Evolutionary conservation across 2,797 vertebrate genomes (phyloP).

Genomic region (Micrastur ruficollis): DNA sequence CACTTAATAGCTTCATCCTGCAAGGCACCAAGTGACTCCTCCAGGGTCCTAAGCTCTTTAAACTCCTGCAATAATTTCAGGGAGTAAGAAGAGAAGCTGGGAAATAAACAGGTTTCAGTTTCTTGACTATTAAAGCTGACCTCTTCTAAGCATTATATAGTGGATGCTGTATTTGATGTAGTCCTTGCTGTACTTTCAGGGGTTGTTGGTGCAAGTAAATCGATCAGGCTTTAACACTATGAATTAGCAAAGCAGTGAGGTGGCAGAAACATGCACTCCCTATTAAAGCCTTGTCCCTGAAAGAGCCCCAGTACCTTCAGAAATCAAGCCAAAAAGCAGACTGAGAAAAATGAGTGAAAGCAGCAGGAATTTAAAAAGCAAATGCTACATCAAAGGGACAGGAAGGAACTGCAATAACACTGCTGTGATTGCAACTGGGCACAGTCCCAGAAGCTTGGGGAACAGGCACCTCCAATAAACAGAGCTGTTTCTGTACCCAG

Average conservation of each 20-base stretch:
- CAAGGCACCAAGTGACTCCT: not conserved
- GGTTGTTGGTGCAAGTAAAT: not conserved
- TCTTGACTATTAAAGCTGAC: not conserved
- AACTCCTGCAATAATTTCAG: not conserved
- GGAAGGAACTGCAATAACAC: slow-evolving; percentile 66
- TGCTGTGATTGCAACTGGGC: slow-evolving; percentile 72
- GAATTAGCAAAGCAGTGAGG: not conserved
- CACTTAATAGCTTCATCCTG: not conserved
- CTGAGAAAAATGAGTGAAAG: slow-evolving; percentile 49
- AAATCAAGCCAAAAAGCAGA: slow-evolving; percentile 45
- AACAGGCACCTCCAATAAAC: slow-evolving; percentile 54
- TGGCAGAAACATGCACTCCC: not conserved
- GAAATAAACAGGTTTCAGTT: not conserved
- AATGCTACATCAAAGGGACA: slow-evolving; percentile 66
- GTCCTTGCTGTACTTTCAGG: not conserved
- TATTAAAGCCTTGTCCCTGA: slow-evolving; percentile 4
- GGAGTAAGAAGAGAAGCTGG: not conserved
- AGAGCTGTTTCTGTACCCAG: slow-evolving; percentile 65
- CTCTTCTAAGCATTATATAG: not conserved
- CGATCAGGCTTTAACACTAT: not conserved
- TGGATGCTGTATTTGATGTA: not conserved
- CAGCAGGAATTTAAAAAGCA: slow-evolving; percentile 63
- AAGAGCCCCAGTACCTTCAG: slow-evolving; percentile 46
- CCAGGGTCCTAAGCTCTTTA: not conserved
- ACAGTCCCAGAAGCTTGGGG: slow-evolving; percentile 55